phyloP scores from a whole-genome alignment of 2,797 vertebrate species.

The Melopsittacus undulatus region DNA sequence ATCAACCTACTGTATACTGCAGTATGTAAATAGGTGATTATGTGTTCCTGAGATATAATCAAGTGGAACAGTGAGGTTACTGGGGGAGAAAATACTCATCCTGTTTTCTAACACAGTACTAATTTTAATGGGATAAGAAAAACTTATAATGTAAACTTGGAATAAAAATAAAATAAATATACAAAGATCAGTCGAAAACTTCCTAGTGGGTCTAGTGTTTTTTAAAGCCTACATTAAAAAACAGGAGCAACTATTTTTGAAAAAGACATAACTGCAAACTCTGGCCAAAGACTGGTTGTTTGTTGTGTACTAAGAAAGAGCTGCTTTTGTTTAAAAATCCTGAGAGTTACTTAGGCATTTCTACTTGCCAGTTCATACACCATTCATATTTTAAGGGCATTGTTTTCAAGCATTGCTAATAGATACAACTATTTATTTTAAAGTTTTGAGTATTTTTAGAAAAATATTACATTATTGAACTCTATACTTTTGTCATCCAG shows the following conservation, averaged over 20 bases:
- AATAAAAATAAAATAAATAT: not conserved
- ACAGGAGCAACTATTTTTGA: not conserved
- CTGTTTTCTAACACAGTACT: not conserved
- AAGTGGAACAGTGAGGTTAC: not conserved
- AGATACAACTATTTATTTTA: not conserved
- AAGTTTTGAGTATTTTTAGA: not conserved
- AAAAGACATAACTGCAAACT: not conserved
- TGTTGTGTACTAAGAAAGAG: not conserved
- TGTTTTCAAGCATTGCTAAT: not conserved
- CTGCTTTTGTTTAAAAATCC: not conserved
- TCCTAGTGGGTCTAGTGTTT: not conserved
- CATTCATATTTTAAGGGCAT: not conserved
- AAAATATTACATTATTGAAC: not conserved
- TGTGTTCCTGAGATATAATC: not conserved
- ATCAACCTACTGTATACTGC: not conserved
- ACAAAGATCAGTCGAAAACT: not conserved
- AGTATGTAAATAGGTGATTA: not conserved
- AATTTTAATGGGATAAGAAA: not conserved
- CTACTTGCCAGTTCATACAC: not conserved
- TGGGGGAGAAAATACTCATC: not conserved
- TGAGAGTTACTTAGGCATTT: not conserved
- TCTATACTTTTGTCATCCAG: not conserved
- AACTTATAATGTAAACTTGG: not conserved
- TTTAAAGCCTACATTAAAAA: not conserved
- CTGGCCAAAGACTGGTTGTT: not conserved